Evolutionary conservation across 2,113 vertebrate species (phyloP), one percentile per base, ranked within the genome.

Genomic region (Notarius quadriscutis): DNA sequence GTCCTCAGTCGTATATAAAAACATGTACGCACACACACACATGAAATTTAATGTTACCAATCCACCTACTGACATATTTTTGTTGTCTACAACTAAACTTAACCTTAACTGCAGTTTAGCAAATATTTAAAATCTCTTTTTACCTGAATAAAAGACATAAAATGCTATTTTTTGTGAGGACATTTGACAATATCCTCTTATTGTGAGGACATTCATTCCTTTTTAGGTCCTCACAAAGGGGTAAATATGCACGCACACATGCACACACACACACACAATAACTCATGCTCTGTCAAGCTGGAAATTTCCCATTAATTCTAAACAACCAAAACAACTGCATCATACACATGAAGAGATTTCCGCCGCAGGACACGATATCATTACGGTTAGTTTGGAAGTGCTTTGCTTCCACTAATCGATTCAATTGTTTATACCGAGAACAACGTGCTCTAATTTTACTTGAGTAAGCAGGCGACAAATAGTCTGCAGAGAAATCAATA

Each of bases 381-480:
- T 94, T 90, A 93, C 85, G 18, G 89, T 93, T 92, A 88, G 89
- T 92, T 94, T 87, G 91, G 87, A 89, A 93, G 72, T 34, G 74
- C 17, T 72, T 83, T 72, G 65, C 82, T 34, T 48, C 15, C 51
- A 58, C 48, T 87, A 89, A 95, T 94, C 91, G 92, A 94, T 93
- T 89, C 89, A 91, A 92, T 91, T 93, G 93, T 92, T 91, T 90
- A 89, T 91, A 91, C 88, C 27, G 88, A n/a, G 12, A 93, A 92
- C 90, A 88, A 83, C 90, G 89, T 90, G 91, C 90, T 93, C 91
- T 92, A 91, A 95, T 94, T 93, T 94, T 92, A 94, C 92, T 93
- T 92, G 92, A 93, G 92, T 95, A 95, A 95, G 93, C 94, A 93
- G 94, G 91, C 93, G 93, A 95, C 94, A 94, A 95, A 94, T 92